Evolutionary conservation across 2,113 vertebrate genomes (phyloP), one percentile per base, ranked within the genome.

Genomic region (Menura novaehollandiae): DNA sequence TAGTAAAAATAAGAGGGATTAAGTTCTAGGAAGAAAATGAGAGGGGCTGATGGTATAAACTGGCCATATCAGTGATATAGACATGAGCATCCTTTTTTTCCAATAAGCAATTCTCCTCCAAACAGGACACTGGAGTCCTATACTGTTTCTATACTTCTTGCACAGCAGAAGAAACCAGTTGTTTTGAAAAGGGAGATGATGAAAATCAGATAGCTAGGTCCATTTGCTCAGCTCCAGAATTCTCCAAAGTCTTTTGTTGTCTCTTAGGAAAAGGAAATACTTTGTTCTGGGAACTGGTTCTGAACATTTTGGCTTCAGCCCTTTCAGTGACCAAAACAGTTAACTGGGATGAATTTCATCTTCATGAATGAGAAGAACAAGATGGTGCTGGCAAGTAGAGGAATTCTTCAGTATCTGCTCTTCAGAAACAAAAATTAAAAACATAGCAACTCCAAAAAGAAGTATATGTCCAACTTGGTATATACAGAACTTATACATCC

Each of bases 371-470:
- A 85, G 67, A 89, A 91, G 20, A 95, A 59, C 2, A 6, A 75
- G 69, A 84, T 56, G 24, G 12, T 68, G 24, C 84, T 78, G 80
- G 76, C 64, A 71, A 90, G 33, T 8, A 84, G 55, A 88, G 60
- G 21, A 55, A 80, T 69, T 67, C 39, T 49, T 74, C 55, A 74
- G 47, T 84, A 93, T 80, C 30, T 89, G 39, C 27, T 77, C 51
- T 55, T 51, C 59, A 83, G 71, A 91, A 94, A 79, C 46, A 96
- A 91, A 90, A 73, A 73, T 59, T 73, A 46, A 67, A 93, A 92
- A 62, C 63, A 80, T 4, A 88, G 59, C 35, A 53, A 69, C 68
- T 53, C 79, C 16, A 53, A 62, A 90, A 85, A 85, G 58, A 86
- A 91, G 33, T 7, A 1, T 43, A 80, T 33, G 52, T 43, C 69